A percentile compares a stretch with the other conserved stretches of the same genome.
These are phyloP conservation scores for Cynoglossus semilaevis DNA, from an alignment of 2,113 vertebrate species.

Conservation along the genomic window DNA sequence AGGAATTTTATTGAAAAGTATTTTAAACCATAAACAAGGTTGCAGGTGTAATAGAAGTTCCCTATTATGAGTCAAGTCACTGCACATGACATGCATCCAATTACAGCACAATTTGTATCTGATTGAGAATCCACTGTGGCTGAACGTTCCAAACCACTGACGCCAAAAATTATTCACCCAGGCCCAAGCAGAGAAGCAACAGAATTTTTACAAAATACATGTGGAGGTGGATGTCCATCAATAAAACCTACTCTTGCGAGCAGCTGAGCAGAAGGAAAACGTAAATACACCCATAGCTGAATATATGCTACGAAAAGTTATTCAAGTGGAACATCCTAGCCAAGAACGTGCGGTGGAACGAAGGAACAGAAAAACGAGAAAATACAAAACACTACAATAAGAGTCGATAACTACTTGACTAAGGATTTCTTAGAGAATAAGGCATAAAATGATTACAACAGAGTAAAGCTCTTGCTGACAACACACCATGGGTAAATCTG, in stretches of 20 bases:
- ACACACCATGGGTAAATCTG: conserved; percentile 77
- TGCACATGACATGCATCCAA: no score
- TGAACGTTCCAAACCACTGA: conserved; percentile 10
- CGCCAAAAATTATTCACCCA: conserved; percentile 31
- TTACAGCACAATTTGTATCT: conserved; percentile 6
- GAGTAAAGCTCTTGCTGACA: conserved; percentile 66
- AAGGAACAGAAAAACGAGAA: background rate
- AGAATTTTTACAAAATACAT: conserved; percentile 27
- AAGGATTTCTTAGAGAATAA: background rate
- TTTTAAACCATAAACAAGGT: no score
- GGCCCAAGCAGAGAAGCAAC: conserved; percentile 44
- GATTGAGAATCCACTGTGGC: conserved; percentile 9
- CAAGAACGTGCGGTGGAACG: conserved; percentile 14
- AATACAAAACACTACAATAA: background rate
- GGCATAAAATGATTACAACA: background rate
- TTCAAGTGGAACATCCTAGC: conserved; percentile 24
- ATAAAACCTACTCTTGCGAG: conserved; percentile 46
- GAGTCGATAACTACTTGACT: background rate
- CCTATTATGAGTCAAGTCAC: no score
- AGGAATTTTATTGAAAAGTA: no score
- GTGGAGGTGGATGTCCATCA: conserved; percentile 52
- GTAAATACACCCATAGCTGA: conserved; percentile 16
- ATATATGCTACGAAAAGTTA: conserved; percentile 11
- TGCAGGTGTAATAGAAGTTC: no score
- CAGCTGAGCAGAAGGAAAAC: conserved; percentile 37